These are phyloP conservation scores for Natator depressus DNA, from an alignment of 2,113 vertebrate species.

Conservation along the genomic window DNA sequence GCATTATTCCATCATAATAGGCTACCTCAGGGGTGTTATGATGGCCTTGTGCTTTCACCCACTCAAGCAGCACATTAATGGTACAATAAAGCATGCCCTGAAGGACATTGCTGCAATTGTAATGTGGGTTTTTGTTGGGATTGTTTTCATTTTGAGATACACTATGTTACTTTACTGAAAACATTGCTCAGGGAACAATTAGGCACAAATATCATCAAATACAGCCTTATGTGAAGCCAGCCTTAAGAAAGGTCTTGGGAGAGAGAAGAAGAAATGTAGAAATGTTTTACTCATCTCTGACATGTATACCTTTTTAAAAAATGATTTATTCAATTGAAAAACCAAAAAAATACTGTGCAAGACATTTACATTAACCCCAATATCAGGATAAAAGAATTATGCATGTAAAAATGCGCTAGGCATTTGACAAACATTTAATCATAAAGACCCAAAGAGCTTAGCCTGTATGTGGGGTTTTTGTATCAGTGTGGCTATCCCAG, in stretches of 20 bases:
- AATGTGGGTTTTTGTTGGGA: background rate
- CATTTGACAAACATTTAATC: background rate
- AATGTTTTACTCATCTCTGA: background rate
- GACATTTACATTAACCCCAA: background rate
- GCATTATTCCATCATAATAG: background rate
- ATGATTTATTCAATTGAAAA: background rate
- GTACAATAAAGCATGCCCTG: background rate
- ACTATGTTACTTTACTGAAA: slow-evolving; percentile 2
- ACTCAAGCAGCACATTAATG: background rate
- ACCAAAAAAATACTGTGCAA: background rate
- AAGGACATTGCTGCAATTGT: background rate
- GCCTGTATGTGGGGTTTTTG: background rate
- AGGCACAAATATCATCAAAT: background rate
- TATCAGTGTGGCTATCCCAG: accelerated
- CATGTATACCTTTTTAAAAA: background rate
- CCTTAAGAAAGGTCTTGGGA: background rate
- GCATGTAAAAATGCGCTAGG: background rate
- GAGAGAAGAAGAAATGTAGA: background rate
- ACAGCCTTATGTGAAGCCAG: background rate
- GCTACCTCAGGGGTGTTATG: background rate
- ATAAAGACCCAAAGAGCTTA: background rate
- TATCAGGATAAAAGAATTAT: background rate
- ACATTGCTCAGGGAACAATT: background rate
- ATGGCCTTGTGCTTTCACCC: background rate
- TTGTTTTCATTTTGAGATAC: background rate